Evolutionary conservation across 2,888 invertebrate species (phyloP).

Genomic region (Halictus ligatus): DNA sequence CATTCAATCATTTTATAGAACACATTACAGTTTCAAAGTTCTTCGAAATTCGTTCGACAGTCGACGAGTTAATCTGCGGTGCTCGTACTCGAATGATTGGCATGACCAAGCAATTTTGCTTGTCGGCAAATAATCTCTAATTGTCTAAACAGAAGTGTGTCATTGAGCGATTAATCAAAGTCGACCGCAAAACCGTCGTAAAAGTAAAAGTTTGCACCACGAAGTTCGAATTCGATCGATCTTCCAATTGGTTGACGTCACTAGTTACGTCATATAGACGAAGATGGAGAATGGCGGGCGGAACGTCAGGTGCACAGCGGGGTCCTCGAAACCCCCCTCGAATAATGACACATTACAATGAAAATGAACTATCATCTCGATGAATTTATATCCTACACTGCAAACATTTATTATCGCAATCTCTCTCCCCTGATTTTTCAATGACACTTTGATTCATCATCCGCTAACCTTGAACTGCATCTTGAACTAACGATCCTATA

Average conservation of each 20-base stretch:
- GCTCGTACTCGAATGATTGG: neutral
- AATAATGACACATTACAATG: slow-evolving; percentile 9
- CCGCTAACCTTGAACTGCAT: slow-evolving; percentile 8
- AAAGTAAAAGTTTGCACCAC: slow-evolving; percentile 15
- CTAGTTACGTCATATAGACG: slow-evolving; percentile 71
- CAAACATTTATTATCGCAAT: neutral
- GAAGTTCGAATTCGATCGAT: slow-evolving; percentile 69
- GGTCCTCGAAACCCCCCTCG: slow-evolving; percentile 19
- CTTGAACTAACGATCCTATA: neutral
- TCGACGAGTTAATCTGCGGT: neutral
- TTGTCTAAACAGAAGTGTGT: neutral
- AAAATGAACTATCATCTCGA: neutral
- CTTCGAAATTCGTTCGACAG: neutral
- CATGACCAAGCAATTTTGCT: neutral
- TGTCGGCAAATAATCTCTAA: neutral
- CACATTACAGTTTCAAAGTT: neutral
- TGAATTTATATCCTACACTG: neutral
- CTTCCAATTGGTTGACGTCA: slow-evolving; percentile 70
- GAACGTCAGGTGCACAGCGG: slow-evolving; percentile 35
- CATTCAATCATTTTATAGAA: neutral
- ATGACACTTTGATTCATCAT: neutral
- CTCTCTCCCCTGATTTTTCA: neutral
- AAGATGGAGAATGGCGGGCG: slow-evolving; percentile 49
- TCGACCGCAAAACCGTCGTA: neutral
- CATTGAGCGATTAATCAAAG: neutral